These are phyloP conservation scores for Champsocephalus gunnari DNA, from an alignment of 2,797 vertebrate species.

Conservation along the genomic window DNA sequence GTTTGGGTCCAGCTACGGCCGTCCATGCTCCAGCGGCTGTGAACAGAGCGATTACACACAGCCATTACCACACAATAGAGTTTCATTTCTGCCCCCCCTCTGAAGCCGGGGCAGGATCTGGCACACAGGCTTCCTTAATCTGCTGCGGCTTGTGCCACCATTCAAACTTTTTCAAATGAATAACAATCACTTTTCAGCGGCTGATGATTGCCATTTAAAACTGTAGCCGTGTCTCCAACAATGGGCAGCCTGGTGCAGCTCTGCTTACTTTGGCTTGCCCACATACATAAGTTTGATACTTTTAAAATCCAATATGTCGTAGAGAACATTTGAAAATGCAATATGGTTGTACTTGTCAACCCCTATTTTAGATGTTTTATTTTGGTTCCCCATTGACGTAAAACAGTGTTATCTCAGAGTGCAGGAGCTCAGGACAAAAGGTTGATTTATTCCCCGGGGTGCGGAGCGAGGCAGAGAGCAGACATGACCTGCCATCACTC, in stretches of 20 bases:
- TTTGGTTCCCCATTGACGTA: conserved; percentile 56
- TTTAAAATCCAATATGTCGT: neutral
- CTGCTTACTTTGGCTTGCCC: neutral
- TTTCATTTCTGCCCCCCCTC: conserved; percentile 78
- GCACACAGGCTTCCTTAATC: conserved; percentile 72
- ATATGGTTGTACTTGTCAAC: neutral
- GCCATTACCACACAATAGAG: conserved; percentile 82
- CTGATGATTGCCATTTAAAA: conserved; percentile 59
- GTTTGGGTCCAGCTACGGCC: conserved; percentile 65
- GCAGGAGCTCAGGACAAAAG: conserved; percentile 73
- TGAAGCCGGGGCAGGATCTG: conserved; percentile 68
- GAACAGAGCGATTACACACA: conserved; percentile 82
- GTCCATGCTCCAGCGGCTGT: conserved; percentile 73
- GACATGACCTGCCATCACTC: conserved; percentile 40
- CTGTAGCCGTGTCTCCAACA: conserved; percentile 37
- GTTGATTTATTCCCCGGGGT: conserved; percentile 49
- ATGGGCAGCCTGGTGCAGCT: neutral
- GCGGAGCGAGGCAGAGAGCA: conserved; percentile 12
- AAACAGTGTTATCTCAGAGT: conserved; percentile 73
- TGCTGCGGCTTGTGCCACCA: conserved; percentile 72
- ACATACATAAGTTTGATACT: neutral
- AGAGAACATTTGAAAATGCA: neutral
- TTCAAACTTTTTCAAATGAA: conserved; percentile 66
- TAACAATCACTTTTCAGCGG: conserved; percentile 55
- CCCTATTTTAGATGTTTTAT: conserved; percentile 25